These are phyloP conservation scores for Actenoides hombroni DNA, from an alignment of 2,113 vertebrate species.

Conservation along the genomic window DNA sequence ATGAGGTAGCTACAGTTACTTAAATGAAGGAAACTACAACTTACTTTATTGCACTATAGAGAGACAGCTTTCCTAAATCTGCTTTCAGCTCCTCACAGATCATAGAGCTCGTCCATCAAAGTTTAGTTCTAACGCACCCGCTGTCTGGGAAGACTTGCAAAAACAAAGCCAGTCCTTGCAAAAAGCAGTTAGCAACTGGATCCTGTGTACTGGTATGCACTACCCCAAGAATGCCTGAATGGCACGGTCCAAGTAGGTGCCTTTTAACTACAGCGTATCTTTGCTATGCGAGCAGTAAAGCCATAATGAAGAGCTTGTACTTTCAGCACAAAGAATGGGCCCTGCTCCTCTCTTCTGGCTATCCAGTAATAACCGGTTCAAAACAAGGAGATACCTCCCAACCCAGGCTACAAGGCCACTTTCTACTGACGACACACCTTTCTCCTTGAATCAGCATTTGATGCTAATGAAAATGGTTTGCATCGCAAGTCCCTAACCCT, in stretches of 20 bases:
- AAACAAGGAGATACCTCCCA: background rate
- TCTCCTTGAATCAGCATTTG: background rate
- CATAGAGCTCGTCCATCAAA: accelerated
- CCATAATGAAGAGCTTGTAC: accelerated
- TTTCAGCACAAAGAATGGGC: accelerated
- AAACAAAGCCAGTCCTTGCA: background rate
- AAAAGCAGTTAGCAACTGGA: background rate
- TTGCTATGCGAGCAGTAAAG: background rate
- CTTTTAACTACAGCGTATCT: accelerated
- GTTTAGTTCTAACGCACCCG: background rate
- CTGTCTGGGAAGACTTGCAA: background rate
- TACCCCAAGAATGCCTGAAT: background rate
- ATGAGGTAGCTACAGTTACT: background rate
- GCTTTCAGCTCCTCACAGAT: background rate
- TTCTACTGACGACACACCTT: background rate
- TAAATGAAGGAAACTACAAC: background rate
- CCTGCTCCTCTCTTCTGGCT: background rate
- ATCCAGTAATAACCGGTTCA: background rate
- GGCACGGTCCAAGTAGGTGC: background rate
- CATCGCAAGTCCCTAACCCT: background rate
- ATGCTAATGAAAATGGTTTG: background rate
- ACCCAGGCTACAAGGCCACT: background rate
- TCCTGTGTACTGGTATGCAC: background rate
- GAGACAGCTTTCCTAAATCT: background rate
- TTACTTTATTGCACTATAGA: background rate